Base-by-base conservation (phyloP, 2,888 invertebrate genomes). In the Himalopsyche japonica region DNA sequence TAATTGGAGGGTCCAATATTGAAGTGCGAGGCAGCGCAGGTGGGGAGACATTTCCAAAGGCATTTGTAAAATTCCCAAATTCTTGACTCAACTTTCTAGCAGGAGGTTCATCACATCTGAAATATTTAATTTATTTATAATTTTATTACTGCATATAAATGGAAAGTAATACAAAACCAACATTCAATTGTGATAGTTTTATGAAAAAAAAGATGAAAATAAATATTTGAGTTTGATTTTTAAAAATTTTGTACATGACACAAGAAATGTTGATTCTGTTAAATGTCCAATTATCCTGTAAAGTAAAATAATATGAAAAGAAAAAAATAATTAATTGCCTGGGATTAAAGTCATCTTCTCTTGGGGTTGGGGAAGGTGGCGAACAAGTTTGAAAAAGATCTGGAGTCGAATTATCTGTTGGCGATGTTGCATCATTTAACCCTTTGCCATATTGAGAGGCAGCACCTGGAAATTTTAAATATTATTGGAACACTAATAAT, bases 51-150 rank as follows among this genome's bases (percentile, higher is more conserved):
- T 89, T 88, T 18, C 91, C 92, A 89, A 96, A 96, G 0, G 95
- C 96, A 86, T 94, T 93, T 5, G 94, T 92, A 89, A 97, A 97
- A 90, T 97, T 96, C 0, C 96, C 96, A 90, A 97, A 97, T 84
- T 96, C 96, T 57, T 90, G 89, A 48, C 89, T 86, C 0, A 88
- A 88, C 24, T 87, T 85, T 1, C 86, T 83, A 7, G 87, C 37
- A 0, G 87, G 81, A 15, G 85, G 87, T 86, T 93, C 93, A 5
- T 89, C 90, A 77, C 92, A 91, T 82, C 92, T 88, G 89, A 89
- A 84, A 88, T 37, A 10, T 30, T 70, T 24, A 18, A 30, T 27
- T 48, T 57, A 18, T 18, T 20, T 43, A 20, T 37, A 43, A 43
- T 43, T 43, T 3, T 3, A 15, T 1, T 43, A 43, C 10, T 37